Evolutionary conservation across 2,888 invertebrate species (phyloP).

Genomic region (Caenorhabditis sinica): DNA sequence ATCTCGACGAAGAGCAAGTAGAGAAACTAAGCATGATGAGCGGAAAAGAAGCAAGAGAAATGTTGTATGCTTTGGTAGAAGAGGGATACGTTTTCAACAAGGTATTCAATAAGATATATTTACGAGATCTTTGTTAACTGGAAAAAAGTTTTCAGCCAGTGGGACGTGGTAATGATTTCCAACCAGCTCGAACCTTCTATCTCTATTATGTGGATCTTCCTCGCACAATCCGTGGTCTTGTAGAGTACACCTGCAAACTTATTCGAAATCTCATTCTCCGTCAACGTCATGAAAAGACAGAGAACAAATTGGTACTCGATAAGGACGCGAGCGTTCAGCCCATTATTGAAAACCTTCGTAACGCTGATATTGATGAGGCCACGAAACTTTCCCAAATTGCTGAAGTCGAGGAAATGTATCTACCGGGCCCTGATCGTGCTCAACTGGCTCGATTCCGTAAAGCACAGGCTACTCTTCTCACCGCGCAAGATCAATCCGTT

Average conservation of each 20-base stretch:
- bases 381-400: slow-evolving; percentile 68
- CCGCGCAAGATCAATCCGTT: slow-evolving; percentile 73
- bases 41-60: slow-evolving; percentile 93
- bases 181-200: slow-evolving; percentile 90
- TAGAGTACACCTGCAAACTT: slow-evolving; percentile 84
- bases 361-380: slow-evolving; percentile 74
- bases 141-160: slow-evolving; percentile 83
- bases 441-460: slow-evolving; percentile 65
- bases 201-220: slow-evolving; percentile 89
- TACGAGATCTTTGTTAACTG: neutral
- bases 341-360: slow-evolving; percentile 80
- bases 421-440: slow-evolving; percentile 73
- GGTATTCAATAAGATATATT: slow-evolving; percentile 12
- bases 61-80: slow-evolving; percentile 91
- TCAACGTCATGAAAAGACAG: slow-evolving; percentile 83
- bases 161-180: slow-evolving; percentile 87
- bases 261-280: slow-evolving; percentile 84
- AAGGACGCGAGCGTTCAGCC: slow-evolving; percentile 84
- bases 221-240: slow-evolving; percentile 85
- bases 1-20: slow-evolving; percentile 90
- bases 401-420: slow-evolving; percentile 79
- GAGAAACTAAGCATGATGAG: slow-evolving; percentile 95
- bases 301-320: slow-evolving; percentile 84
- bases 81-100: slow-evolving; percentile 87
- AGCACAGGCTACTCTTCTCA: slow-evolving; percentile 66